These are phyloP conservation scores for Drosophila jambulina DNA, from an alignment of 1,140 invertebrate genomes.

Conservation along the genomic window DNA sequence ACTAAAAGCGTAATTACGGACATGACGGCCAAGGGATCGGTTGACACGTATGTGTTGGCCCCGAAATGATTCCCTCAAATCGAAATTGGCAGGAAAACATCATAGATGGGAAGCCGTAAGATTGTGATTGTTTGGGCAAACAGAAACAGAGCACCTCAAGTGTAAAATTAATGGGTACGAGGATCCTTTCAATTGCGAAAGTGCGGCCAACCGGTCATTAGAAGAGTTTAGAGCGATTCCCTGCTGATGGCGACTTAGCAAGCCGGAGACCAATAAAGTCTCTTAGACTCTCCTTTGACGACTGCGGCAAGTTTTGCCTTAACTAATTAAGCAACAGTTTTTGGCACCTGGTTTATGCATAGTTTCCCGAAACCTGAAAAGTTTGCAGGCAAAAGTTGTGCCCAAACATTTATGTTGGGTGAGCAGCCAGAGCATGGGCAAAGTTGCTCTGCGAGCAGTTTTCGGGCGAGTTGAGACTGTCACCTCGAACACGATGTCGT, in stretches of 20 bases:
- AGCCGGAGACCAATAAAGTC: slow-evolving; percentile 34
- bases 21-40: neutral
- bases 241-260: slow-evolving; percentile 18
- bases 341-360: slow-evolving; percentile 63
- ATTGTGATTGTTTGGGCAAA: neutral
- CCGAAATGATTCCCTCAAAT: neutral
- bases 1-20: slow-evolving; percentile 21
- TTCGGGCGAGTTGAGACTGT: slow-evolving; percentile 28
- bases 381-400: slow-evolving; percentile 56
- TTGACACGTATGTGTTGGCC: neutral
- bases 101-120: neutral
- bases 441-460: slow-evolving; percentile 23
- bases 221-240: slow-evolving; percentile 10
- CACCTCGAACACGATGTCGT: slow-evolving; percentile 12
- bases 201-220: neutral
- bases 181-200: neutral
- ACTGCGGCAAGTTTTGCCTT: slow-evolving; percentile 12
- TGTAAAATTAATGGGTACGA: slow-evolving; percentile 1
- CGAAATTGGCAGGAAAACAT: neutral
- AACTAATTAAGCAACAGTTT: slow-evolving; percentile 68
- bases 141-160: neutral
- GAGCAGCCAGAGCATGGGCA: slow-evolving; percentile 1
- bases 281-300: slow-evolving; percentile 9
- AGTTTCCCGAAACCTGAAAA: slow-evolving; percentile 47
- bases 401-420: slow-evolving; percentile 27